These are phyloP conservation scores for Lypha dubia DNA, from an alignment of 2,888 invertebrate genomes.

Conservation along the genomic window DNA sequence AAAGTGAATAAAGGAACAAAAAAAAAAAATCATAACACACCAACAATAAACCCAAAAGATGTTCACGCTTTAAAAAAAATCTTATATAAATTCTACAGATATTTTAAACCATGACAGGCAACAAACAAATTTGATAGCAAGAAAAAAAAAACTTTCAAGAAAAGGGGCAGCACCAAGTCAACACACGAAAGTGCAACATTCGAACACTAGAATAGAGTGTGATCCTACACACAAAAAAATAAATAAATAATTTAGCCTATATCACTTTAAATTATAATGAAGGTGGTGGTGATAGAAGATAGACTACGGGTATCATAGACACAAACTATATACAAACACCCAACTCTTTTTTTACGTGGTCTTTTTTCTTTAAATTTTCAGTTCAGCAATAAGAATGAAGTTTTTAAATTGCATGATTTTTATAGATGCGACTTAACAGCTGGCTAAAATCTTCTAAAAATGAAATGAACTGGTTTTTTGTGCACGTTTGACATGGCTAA, in stretches of 20 bases:
- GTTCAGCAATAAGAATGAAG: too few relatives aligned
- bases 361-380: too few relatives aligned
- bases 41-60: conserved; percentile 58
- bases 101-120: not conserved
- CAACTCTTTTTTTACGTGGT: too few relatives aligned
- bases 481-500: too few relatives aligned
- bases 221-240: conserved; percentile 27
- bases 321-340: not conserved
- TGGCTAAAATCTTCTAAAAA: too few relatives aligned
- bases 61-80: conserved; percentile 57
- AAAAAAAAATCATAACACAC: conserved; percentile 31
- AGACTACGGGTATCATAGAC: not conserved
- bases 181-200: conserved; percentile 38
- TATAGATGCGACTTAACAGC: too few relatives aligned
- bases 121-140: not conserved
- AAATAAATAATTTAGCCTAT: conserved; percentile 29
- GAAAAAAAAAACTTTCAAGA: conserved; percentile 14
- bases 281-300: not conserved
- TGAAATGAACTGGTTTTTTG: too few relatives aligned
- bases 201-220: conserved; percentile 11
- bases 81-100: conserved; percentile 25
- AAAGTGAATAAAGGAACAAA: not conserved
- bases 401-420: too few relatives aligned
- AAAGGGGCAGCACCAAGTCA: not conserved
- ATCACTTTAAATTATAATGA: conserved; percentile 9